Percentiles rank a stretch among this genome's conserved stretches.
Conservation (phyloP, 2,888 invertebrate species). For the Cheilosia vernalis region DNA sequence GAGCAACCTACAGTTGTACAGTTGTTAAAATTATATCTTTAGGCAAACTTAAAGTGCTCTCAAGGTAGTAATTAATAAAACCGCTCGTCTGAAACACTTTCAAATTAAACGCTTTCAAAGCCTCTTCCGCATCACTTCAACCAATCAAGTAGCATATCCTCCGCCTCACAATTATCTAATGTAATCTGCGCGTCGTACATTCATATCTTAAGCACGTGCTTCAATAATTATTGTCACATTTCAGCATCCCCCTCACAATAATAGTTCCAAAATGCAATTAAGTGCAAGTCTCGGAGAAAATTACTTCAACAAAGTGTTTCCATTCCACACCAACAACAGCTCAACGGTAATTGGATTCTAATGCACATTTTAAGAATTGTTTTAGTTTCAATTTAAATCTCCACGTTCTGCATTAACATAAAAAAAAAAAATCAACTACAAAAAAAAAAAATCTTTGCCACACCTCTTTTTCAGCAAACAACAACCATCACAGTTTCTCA, state of each 20-base stretch:
- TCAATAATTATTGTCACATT: slow-evolving; percentile 22
- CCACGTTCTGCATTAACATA: neutral
- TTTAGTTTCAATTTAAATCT: neutral
- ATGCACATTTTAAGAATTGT: slow-evolving; percentile 13
- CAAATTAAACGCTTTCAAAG: no score
- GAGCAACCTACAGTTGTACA: no score
- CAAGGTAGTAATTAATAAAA: neutral
- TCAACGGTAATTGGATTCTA: slow-evolving; percentile 43
- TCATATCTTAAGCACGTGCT: slow-evolving; percentile 8
- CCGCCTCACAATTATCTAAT: neutral
- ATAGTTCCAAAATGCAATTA: slow-evolving; percentile 27
- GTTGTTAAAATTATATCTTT: no score
- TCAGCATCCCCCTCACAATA: neutral
- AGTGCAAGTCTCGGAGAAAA: neutral
- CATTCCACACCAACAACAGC: neutral
- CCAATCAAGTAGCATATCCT: no score
- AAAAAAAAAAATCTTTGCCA: slow-evolving; percentile 15
- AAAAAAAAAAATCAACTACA: neutral
- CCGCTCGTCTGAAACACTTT: neutral
- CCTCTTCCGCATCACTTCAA: no score
- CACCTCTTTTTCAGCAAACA: slow-evolving; percentile 28
- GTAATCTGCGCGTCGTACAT: slow-evolving; percentile 19
- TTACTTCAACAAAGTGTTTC: slow-evolving; percentile 16
- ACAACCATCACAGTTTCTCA: neutral
- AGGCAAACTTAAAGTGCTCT: no score